A percentile compares a stretch with the other conserved stretches of the same genome.
Evolutionary conservation across 2,888 invertebrate genomes (phyloP).

Genomic region (Tetrapedia diversipes): DNA sequence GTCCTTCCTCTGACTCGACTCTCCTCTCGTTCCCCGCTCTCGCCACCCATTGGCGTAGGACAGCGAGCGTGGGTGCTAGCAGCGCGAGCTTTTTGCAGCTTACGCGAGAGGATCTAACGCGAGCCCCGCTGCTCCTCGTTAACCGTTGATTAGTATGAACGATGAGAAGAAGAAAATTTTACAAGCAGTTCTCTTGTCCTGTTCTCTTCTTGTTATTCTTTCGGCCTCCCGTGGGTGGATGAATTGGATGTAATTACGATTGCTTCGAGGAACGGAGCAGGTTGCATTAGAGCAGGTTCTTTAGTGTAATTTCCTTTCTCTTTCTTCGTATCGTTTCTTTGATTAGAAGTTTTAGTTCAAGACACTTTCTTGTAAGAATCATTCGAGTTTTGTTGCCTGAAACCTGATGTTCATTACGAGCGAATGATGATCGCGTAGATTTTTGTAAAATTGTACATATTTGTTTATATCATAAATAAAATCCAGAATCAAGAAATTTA

Average conservation of each 20-base stretch:
- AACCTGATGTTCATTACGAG: too few species aligned
- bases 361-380: not conserved
- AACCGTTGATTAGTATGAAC: conserved; percentile 26
- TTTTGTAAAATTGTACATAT: too few species aligned
- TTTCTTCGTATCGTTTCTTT: not conserved
- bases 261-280: not conserved
- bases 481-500: too few species aligned
- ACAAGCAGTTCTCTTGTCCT: not conserved
- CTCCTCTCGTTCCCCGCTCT: conserved; percentile 67
- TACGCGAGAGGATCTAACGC: conserved; percentile 38
- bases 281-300: conserved; percentile 8
- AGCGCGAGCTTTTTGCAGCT: conserved; percentile 43
- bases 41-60: conserved; percentile 74
- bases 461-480: too few species aligned
- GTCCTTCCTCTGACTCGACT: conserved; percentile 68
- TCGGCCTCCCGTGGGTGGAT: conserved; percentile 3
- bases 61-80: conserved; percentile 71
- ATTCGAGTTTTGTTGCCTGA: not conserved
- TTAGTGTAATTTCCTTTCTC: conserved; percentile 3
- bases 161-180: conserved; percentile 12
- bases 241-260: conserved; percentile 21
- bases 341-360: not conserved
- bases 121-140: conserved; percentile 39
- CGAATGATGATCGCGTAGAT: too few species aligned
- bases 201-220: too few species aligned